Evolutionary conservation across 1,140 invertebrate species (phyloP).

Genomic region (Drosophila lacteicornis): DNA sequence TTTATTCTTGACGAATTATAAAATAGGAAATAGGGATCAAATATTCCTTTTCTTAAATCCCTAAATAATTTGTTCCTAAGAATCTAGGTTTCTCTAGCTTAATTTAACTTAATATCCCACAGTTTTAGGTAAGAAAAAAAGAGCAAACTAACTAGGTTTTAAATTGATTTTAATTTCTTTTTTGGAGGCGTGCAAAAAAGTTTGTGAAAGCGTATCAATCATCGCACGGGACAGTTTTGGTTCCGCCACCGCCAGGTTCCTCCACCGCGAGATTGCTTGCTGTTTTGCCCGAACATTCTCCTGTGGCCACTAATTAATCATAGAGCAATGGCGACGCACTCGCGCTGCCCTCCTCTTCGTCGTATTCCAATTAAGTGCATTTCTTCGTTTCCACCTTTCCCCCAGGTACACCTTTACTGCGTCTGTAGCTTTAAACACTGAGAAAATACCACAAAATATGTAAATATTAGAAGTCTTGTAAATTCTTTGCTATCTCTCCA

Average conservation of each 20-base stretch:
- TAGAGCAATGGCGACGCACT: slow-evolving; percentile 51
- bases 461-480: neutral
- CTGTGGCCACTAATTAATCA: slow-evolving; percentile 68
- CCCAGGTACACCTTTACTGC: neutral
- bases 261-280: neutral
- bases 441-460: neutral
- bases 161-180: slow-evolving; percentile 15
- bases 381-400: slow-evolving; percentile 57
- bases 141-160: neutral
- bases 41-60: neutral
- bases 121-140: neutral
- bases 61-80: neutral
- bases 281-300: slow-evolving; percentile 11
- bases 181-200: neutral
- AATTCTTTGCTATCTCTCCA: too few species aligned
- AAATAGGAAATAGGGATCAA: too few species aligned
- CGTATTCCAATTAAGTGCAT: slow-evolving; percentile 75
- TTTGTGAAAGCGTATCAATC: slow-evolving; percentile 27
- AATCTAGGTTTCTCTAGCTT: neutral
- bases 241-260: neutral
- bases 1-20: neutral
- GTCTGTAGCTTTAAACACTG: neutral
- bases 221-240: slow-evolving; percentile 1
- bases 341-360: slow-evolving; percentile 9
- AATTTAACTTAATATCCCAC: neutral